Conservation (phyloP, 2,797 vertebrate species). For the Anas georgica region DNA sequence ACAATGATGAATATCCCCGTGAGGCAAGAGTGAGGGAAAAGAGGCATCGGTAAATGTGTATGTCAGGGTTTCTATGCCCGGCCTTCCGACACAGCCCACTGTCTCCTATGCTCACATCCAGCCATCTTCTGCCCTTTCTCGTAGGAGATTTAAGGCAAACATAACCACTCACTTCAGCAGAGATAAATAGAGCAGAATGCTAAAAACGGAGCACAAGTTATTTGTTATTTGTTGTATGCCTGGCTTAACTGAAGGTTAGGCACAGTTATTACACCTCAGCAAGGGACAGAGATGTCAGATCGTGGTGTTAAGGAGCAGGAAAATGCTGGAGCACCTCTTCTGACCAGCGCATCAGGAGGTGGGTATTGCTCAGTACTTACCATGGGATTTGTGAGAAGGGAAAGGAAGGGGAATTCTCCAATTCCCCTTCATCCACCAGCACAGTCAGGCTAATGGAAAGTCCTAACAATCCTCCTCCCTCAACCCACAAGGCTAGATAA, state of each 20-base stretch:
- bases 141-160: background rate
- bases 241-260: background rate
- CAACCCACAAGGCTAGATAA: background rate
- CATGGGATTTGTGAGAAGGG: background rate
- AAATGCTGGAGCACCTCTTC: background rate
- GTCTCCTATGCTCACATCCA: fast-evolving
- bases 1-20: background rate
- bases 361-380: background rate
- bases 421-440: constrained; percentile 1
- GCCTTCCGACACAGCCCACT: background rate
- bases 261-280: background rate
- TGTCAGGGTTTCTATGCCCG: background rate
- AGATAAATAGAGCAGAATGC: background rate
- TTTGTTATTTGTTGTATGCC: background rate
- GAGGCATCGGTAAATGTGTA: background rate
- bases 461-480: background rate
- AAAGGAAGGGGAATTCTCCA: constrained; percentile 14
- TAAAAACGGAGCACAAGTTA: background rate
- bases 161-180: background rate
- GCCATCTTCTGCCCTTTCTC: background rate
- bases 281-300: background rate
- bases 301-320: background rate
- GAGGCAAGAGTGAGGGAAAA: background rate
- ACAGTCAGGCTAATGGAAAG: constrained; percentile 42
- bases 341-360: background rate